These are phyloP conservation scores for Pica pica DNA, from an alignment of 2,113 vertebrate genomes.

Conservation along the genomic window DNA sequence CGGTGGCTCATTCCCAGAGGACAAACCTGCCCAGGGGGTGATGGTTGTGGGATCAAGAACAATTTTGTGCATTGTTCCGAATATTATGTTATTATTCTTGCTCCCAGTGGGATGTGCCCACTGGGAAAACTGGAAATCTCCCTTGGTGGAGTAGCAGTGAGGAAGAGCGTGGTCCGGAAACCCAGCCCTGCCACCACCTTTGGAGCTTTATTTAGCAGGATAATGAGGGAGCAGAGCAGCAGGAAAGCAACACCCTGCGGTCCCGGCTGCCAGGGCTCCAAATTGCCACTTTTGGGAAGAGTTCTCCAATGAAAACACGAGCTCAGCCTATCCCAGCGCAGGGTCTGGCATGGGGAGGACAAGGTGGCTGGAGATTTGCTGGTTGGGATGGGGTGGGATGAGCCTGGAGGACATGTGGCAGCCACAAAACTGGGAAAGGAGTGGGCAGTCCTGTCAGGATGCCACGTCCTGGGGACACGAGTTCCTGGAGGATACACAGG, in stretches of 20 bases:
- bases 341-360: not conserved
- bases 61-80: not conserved
- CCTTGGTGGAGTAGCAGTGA: not conserved
- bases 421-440: not conserved
- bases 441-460: fast-evolving
- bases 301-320: not conserved
- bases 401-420: not conserved
- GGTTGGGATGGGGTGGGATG: not conserved
- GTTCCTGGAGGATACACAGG: not conserved
- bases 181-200: not conserved
- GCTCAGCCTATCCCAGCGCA: not conserved
- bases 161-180: constrained; percentile 37
- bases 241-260: constrained; percentile 46
- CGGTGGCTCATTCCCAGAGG: not conserved
- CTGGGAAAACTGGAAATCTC: not conserved
- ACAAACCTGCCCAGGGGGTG: not conserved
- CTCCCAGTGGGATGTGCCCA: not conserved
- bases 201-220: constrained; percentile 18
- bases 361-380: not conserved
- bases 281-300: constrained; percentile 23
- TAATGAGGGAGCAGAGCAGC: constrained; percentile 45
- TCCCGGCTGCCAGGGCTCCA: not conserved
- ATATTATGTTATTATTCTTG: not conserved
- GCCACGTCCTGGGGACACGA: fast-evolving
- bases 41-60: fast-evolving